A percentile compares a stretch with the other conserved stretches of the same genome.
These are phyloP conservation scores for Sitobion miscanthi DNA, from an alignment of 1,140 invertebrate genomes.

Conservation along the genomic window DNA sequence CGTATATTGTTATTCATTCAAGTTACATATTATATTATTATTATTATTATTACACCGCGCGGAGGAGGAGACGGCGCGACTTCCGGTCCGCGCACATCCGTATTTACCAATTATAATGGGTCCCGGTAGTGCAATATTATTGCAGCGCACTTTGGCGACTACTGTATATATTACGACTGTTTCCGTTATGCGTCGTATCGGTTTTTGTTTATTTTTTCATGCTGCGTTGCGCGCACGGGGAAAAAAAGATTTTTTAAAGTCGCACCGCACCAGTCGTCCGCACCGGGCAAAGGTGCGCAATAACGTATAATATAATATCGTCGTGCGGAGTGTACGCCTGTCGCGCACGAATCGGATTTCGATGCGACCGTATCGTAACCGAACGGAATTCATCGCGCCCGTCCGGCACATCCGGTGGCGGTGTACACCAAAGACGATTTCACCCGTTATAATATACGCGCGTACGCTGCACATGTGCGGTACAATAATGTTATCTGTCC, in stretches of 20 bases:
- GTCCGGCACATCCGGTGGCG: constrained; percentile 30
- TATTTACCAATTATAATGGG: background rate
- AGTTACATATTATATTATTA: background rate
- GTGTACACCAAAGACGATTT: background rate
- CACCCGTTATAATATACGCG: background rate
- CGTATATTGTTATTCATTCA: background rate
- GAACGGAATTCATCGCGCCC: constrained; percentile 30
- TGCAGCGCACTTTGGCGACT: background rate
- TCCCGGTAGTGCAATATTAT: constrained; percentile 4
- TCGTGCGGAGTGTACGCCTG: background rate
- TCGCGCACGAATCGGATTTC: background rate
- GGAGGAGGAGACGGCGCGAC: background rate
- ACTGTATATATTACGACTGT: background rate
- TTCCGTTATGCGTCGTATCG: background rate
- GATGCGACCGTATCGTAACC: background rate
- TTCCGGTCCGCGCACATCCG: background rate
- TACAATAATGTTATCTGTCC: constrained; percentile 26
- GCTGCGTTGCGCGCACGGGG: background rate
- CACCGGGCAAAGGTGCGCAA: background rate
- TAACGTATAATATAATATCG: background rate
- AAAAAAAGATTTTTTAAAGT: background rate
- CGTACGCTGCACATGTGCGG: constrained; percentile 9
- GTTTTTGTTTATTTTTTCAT: background rate
- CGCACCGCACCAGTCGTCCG: background rate
- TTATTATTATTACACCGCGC: background rate